Conservation (phyloP, 2,888 invertebrate genomes). For the Lumbricus terrestris region DNA sequence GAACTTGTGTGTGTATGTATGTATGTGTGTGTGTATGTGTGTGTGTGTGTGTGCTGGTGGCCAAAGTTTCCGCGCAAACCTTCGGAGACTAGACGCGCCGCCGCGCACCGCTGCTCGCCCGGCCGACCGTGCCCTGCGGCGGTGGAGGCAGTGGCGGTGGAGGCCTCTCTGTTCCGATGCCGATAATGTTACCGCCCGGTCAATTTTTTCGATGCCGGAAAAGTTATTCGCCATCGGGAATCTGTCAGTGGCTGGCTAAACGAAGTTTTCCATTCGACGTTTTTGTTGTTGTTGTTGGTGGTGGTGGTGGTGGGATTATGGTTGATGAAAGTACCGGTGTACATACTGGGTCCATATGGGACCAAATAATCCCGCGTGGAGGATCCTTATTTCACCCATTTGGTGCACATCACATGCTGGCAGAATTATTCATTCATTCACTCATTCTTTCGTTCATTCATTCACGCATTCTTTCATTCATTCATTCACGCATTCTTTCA, state of each 20-base stretch:
- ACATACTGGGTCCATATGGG: too few species aligned
- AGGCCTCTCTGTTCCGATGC: background rate
- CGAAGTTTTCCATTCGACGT: background rate
- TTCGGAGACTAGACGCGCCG: conserved; percentile 3
- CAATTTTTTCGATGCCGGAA: background rate
- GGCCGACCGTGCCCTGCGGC: background rate
- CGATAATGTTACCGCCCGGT: background rate
- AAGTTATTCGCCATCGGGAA: conserved; percentile 3
- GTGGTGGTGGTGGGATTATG: background rate
- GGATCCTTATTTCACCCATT: too few species aligned
- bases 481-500: too few species aligned
- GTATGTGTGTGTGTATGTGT: too few species aligned
- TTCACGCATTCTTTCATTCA: too few species aligned
- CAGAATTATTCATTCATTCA: too few species aligned
- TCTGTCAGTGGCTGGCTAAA: background rate
- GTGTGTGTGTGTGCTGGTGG: too few species aligned
- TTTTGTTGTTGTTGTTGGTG: background rate
- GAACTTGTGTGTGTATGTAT: background rate
- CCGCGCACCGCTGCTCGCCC: conserved; percentile 7
- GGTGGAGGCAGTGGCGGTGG: background rate
- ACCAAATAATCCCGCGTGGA: too few species aligned
- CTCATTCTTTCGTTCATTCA: too few species aligned
- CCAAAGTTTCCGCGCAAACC: conserved; percentile 3
- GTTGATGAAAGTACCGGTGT: background rate
- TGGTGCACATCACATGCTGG: too few species aligned